These are phyloP conservation scores for Procambarus virginalis DNA, from an alignment of 1,140 invertebrate species.

Conservation along the genomic window DNA sequence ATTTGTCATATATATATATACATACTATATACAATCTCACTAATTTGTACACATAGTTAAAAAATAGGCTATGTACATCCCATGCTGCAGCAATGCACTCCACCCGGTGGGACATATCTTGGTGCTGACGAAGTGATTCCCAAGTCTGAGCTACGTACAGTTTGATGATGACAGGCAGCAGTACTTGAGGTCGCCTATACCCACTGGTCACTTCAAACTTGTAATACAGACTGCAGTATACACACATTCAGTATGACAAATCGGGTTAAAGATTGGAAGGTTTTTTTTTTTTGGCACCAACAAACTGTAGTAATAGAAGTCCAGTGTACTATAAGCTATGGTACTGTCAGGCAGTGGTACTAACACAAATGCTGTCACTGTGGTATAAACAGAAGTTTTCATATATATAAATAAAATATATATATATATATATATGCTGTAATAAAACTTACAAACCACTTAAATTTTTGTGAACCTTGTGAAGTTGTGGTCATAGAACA, in stretches of 20 bases:
- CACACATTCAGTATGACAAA: background rate
- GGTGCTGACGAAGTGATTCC: background rate
- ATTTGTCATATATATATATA: conserved; percentile 56
- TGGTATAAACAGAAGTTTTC: conserved; percentile 1
- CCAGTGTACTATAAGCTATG: conserved; percentile 21
- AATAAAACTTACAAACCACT: conserved; percentile 2
- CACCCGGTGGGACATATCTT: conserved; percentile 43
- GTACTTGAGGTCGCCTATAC: background rate
- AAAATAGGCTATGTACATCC: conserved; percentile 63
- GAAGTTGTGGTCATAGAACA: background rate
- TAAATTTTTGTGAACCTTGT: background rate
- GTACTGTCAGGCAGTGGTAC: conserved; percentile 10
- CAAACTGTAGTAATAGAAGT: conserved; percentile 32
- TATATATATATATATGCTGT: background rate
- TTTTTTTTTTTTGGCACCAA: conserved; percentile 20
- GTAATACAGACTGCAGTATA: background rate
- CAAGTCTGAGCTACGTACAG: conserved; percentile 13
- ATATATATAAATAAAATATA: background rate
- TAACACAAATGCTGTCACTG: conserved; percentile 12
- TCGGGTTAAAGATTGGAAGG: conserved; percentile 1
- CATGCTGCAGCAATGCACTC: conserved; percentile 41
- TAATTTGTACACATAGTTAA: conserved; percentile 63
- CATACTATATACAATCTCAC: conserved; percentile 52
- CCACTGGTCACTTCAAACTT: background rate
- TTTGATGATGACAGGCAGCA: conserved; percentile 3